Base-by-base conservation (phyloP, 2,113 vertebrate genomes). In the Psilopogon haemacephalus region DNA sequence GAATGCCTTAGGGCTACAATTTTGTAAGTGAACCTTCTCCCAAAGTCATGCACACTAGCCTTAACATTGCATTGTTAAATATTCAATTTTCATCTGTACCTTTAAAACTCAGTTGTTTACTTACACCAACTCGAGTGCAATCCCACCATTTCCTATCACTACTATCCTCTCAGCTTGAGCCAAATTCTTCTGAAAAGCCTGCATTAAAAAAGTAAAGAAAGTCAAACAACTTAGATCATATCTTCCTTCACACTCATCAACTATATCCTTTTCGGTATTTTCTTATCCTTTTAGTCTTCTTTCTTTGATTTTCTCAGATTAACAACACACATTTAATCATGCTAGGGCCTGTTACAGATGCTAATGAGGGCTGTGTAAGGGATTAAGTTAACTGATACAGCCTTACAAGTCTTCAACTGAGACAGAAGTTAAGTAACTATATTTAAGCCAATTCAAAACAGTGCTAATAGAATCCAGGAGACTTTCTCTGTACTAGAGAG, bases 71-170 rank as follows among this genome's bases (percentile, higher is more conserved):
- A 65, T 15, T n/a, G 15, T 60, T 74, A 33, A 64, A 92, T 16
- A 37, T 44, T 78, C 55, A 63, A 46, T 62, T 75, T 80, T 11
- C 58, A 30, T 40, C 40, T 4, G 3, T 46, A 14, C 30, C 15
- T 72, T 70, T 70, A 30, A 62, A 64, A 59, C 8, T 12, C 26
- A 33, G 11, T 74, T 3, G 7, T 54, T 93, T 90, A 98, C 99
- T 98, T 96, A 99, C 99, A 98, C 99, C 77, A 99, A 96, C 96
- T 99, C 99, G 72, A 99, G 97, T 2, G 99, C 99, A 82, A 99
- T 99, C 44, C 99, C 99, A 91, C 99, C 99, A 44, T 99, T 99
- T 73, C 99, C 99, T 50, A 99, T 96, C 16, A 99, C 97, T 69
- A 98, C 94, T n/a, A 99, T 98, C 92, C 98, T 98, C 93, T 97